Evolutionary conservation across 2,888 invertebrate genomes (phyloP).

Genomic region (Tromatobia lineatoria): DNA sequence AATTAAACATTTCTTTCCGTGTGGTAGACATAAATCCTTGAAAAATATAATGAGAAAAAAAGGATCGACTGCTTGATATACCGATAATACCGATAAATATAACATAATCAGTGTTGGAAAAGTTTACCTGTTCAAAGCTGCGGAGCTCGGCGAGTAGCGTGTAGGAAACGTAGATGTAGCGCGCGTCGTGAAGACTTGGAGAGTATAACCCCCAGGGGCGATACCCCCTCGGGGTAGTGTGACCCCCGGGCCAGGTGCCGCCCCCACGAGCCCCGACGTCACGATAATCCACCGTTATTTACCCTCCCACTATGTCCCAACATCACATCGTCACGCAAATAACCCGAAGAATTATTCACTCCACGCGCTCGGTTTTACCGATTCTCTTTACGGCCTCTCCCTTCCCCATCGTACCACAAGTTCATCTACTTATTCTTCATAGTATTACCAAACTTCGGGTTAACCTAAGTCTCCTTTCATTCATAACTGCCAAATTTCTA

Average conservation of each 20-base stretch:
- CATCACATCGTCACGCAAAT: slow-evolving; percentile 58
- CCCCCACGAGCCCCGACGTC: slow-evolving; percentile 76
- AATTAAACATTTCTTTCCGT: too few species aligned
- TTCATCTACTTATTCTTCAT: neutral
- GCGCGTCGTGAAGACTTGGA: slow-evolving; percentile 87
- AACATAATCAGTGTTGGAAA: neutral
- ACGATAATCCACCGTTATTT: slow-evolving; percentile 83
- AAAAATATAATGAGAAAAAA: too few species aligned
- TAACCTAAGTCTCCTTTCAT: neutral
- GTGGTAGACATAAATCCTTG: too few species aligned
- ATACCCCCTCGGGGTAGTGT: slow-evolving; percentile 83
- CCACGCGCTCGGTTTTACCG: neutral
- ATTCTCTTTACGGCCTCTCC: neutral
- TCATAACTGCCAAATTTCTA: neutral
- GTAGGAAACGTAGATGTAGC: slow-evolving; percentile 89
- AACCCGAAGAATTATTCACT: slow-evolving; percentile 1
- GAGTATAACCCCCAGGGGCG: slow-evolving; percentile 76
- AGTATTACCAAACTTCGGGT: neutral
- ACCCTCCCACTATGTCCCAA: slow-evolving; percentile 71
- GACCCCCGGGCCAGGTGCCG: slow-evolving; percentile 85
- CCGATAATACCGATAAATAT: too few species aligned
- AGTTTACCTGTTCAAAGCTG: slow-evolving; percentile 89
- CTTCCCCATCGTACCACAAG: neutral
- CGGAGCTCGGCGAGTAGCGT: slow-evolving; percentile 88
- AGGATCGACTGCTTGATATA: too few species aligned